Conservation (phyloP, 2,797 vertebrate genomes). For the Syndactyla subalaris region DNA sequence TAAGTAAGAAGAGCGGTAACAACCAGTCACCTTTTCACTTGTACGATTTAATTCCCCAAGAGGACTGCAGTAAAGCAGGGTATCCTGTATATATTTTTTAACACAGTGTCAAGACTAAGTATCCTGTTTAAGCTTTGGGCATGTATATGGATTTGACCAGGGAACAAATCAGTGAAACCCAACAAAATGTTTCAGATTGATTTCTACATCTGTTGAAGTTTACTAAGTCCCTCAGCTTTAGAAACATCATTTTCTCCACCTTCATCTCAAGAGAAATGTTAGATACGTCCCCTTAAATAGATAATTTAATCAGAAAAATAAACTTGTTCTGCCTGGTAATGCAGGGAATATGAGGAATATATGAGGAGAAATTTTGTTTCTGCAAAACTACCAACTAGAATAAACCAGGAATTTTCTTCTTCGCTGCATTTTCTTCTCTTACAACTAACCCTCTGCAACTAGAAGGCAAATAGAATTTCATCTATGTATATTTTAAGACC, state of each 20-base stretch:
- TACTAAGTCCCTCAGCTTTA: neutral
- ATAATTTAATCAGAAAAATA: neutral
- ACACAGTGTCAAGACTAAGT: neutral
- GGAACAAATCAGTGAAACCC: neutral
- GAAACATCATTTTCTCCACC: neutral
- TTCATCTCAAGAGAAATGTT: neutral
- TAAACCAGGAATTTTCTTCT: neutral
- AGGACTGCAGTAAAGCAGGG: neutral
- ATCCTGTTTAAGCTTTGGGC: rapidly evolving
- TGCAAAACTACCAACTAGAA: neutral
- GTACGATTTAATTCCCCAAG: neutral
- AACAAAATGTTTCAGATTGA: neutral
- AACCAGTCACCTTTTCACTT: neutral
- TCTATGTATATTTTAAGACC: neutral
- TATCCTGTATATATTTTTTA: neutral
- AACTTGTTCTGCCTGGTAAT: neutral
- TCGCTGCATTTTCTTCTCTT: neutral
- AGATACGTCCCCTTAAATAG: neutral
- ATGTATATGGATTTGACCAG: neutral
- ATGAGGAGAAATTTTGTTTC: neutral
- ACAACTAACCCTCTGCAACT: neutral
- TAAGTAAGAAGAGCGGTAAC: neutral
- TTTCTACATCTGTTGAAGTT: neutral
- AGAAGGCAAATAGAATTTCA: neutral
- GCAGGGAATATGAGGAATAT: neutral